phyloP scores from a whole-genome alignment of 2,113 vertebrate species.

The Trachemys scripta region DNA sequence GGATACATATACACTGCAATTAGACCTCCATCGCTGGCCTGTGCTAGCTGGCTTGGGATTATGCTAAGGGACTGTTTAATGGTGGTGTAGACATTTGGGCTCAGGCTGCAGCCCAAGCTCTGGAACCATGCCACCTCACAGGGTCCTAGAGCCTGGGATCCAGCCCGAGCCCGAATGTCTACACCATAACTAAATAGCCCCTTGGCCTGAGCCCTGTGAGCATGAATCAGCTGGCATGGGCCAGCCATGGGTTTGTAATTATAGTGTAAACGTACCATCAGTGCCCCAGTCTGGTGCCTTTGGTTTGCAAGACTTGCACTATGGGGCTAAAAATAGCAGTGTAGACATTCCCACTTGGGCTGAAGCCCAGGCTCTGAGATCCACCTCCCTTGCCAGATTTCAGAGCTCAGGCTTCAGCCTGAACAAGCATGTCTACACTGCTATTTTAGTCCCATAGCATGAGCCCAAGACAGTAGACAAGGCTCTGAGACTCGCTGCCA shows the following conservation, averaged over 20 bases:
- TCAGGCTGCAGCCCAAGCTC: background rate
- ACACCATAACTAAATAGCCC: background rate
- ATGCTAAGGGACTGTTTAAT: background rate
- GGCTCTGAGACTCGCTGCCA: background rate
- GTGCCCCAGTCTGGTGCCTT: background rate
- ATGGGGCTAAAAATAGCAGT: background rate
- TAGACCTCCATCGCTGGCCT: background rate
- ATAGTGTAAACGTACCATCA: background rate
- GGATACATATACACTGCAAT: background rate
- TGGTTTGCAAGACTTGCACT: background rate
- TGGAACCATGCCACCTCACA: background rate
- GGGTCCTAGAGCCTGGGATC: background rate
- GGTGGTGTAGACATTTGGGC: background rate
- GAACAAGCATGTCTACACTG: background rate
- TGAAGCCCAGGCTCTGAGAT: background rate
- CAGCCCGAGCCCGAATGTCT: background rate
- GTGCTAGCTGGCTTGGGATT: background rate
- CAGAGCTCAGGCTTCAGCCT: background rate
- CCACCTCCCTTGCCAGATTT: background rate
- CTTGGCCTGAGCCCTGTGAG: background rate
- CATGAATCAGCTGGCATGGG: background rate
- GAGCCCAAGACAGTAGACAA: background rate
- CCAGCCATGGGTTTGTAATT: background rate
- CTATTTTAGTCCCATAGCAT: background rate
- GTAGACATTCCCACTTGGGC: background rate